A percentile compares a stretch with the other conserved stretches of the same genome.
phyloP scores from a whole-genome alignment of 2,797 vertebrate species.

The Choloepus didactylus region DNA sequence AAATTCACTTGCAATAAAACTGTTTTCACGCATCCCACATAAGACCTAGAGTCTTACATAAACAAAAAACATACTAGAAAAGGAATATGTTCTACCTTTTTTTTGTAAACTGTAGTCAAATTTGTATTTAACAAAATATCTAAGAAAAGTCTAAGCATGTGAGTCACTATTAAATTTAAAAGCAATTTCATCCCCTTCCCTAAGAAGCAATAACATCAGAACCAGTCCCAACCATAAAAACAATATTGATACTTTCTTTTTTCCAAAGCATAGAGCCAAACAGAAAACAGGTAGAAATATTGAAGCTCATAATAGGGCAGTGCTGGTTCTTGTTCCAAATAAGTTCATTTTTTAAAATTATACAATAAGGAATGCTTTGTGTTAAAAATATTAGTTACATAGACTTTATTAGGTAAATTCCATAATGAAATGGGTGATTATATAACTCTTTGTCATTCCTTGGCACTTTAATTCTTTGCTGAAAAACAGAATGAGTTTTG shows the following conservation, averaged over 20 bases:
- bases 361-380: neutral
- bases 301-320: neutral
- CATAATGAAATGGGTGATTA: slow-evolving; percentile 8
- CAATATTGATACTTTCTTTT: slow-evolving; percentile 37
- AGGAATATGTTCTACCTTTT: slow-evolving; percentile 44
- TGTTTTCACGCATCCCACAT: slow-evolving; percentile 16
- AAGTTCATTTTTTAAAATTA: neutral
- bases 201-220: slow-evolving; percentile 35
- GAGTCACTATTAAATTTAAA: slow-evolving; percentile 39
- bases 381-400: neutral
- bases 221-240: slow-evolving; percentile 41
- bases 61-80: neutral
- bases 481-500: neutral
- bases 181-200: neutral
- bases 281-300: slow-evolving; percentile 10
- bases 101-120: neutral
- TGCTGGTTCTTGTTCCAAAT: neutral
- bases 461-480: slow-evolving; percentile 50
- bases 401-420: neutral
- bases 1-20: slow-evolving; percentile 42
- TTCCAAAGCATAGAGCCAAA: neutral
- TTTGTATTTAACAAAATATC: slow-evolving; percentile 62
- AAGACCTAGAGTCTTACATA: slow-evolving; percentile 15
- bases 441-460: slow-evolving; percentile 22
- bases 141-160: slow-evolving; percentile 33